Percentiles rank a stretch among this genome's conserved stretches.
phyloP scores from a whole-genome alignment of 2,113 vertebrate genomes.

The Phyllopteryx taeniolatus region DNA sequence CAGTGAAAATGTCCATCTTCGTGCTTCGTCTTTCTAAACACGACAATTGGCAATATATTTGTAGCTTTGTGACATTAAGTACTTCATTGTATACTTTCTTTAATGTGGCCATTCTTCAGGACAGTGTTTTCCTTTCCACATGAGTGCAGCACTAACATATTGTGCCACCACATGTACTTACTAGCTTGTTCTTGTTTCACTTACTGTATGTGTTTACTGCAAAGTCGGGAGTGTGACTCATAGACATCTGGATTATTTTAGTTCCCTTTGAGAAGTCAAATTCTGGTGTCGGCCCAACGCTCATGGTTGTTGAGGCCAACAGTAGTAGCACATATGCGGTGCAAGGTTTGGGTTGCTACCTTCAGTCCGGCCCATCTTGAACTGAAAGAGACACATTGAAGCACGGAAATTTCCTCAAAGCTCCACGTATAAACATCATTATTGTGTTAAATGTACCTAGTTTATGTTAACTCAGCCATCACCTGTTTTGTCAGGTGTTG shows the following conservation, averaged over 20 bases:
- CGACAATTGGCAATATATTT: slow-evolving; percentile 26
- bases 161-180: slow-evolving; percentile 20
- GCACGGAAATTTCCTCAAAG: background rate
- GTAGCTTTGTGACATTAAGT: slow-evolving; percentile 28
- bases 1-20: slow-evolving; percentile 33
- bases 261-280: slow-evolving; percentile 39
- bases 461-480: background rate
- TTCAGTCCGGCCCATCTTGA: background rate
- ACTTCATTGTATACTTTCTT: slow-evolving; percentile 26
- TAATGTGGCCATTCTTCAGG: too few relatives aligned
- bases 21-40: slow-evolving; percentile 32
- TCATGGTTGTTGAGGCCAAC: slow-evolving; percentile 38
- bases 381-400: slow-evolving; percentile 11
- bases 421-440: background rate
- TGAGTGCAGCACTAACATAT: slow-evolving; percentile 29
- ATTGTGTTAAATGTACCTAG: background rate
- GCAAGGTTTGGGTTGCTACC: slow-evolving; percentile 36
- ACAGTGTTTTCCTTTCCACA: slow-evolving; percentile 57
- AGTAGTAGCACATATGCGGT: slow-evolving; percentile 41
- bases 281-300: slow-evolving; percentile 34
- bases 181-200: slow-evolving; percentile 30
- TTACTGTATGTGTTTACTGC: slow-evolving; percentile 35
- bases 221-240: slow-evolving; percentile 50
- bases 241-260: slow-evolving; percentile 72
- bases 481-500: background rate